Evolutionary conservation across 2,113 vertebrate species (phyloP), one percentile per base, ranked within the genome.

Genomic region (Sinosuthora webbiana): DNA sequence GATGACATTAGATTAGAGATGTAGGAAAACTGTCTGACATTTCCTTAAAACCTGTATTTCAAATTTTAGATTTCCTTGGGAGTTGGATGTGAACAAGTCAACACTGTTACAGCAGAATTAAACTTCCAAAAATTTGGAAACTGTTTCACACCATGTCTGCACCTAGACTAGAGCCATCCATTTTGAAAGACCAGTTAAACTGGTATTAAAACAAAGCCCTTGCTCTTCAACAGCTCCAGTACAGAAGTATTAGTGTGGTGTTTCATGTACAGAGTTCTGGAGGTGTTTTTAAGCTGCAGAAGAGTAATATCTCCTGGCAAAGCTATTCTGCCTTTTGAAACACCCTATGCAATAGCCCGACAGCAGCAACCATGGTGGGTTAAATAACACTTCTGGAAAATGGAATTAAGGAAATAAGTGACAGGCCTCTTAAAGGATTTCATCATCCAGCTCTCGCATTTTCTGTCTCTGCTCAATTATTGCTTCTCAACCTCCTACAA

Each of bases 401-500:
- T 45, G 62, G 87, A 80, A 90, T 83, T 88, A 89, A 94, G 78
- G 81, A 75, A 93, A 41, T 41, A 85, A 91, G 53, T 52, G 65
- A 84, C 79, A 94, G 73, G 63, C 44, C 39, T 74, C 87, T 65
- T 80, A 28, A 69, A 91, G 57, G 70, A 91, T 96, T 95, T 91
- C 69, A 89, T 92, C 67, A 91, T 25, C 85, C 81, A 55, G 37
- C 74, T 84, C 55, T 81, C 91, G 62, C 47, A 53, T 69, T 83
- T 94, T 79, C 68, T 88, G 73, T 87, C 81, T 77, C 39, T 3
- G 63, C 87, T 87, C 85, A 76, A 23, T 90, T 87, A 83, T 7
- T 96, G 52, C 81, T 82, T 89, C 53, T 89, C 87, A 90, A 1
- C 74, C 93, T 92, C 81, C 86, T 78, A 63, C 94, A 82, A 53